Conservation (phyloP, 2,888 invertebrate genomes). For the Hyposoter didymator region DNA sequence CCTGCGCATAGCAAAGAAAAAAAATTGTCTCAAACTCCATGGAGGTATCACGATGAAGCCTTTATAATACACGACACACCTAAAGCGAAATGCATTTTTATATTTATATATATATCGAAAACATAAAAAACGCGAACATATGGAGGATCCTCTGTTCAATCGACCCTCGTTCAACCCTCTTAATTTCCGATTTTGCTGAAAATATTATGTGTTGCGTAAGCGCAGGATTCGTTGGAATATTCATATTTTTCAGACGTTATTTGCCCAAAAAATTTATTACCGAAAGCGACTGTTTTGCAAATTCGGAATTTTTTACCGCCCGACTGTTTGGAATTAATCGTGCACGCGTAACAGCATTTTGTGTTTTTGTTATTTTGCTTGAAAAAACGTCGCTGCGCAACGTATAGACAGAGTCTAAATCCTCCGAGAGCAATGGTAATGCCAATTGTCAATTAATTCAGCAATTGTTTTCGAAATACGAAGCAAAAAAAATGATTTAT, state of each 20-base stretch:
- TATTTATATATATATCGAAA: background rate
- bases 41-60: background rate
- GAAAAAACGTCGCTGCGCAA: no score
- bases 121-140: background rate
- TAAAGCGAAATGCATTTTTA: background rate
- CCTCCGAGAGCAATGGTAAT: no score
- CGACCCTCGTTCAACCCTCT: background rate
- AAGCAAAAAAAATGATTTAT: no score
- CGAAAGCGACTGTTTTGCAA: no score
- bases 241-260: background rate
- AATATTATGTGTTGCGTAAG: background rate
- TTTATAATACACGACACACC: background rate
- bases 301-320: background rate
- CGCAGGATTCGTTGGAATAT: background rate
- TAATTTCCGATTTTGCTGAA: background rate
- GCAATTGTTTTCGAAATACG: no score
- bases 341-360: no score
- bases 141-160: background rate
- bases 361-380: no score
- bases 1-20: background rate
- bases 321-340: background rate
- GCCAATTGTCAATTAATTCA: no score
- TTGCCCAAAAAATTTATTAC: background rate
- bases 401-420: no score
- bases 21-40: background rate